phyloP scores from a whole-genome alignment of 2,888 invertebrate genomes.

The Phytoseiulus persimilis region DNA sequence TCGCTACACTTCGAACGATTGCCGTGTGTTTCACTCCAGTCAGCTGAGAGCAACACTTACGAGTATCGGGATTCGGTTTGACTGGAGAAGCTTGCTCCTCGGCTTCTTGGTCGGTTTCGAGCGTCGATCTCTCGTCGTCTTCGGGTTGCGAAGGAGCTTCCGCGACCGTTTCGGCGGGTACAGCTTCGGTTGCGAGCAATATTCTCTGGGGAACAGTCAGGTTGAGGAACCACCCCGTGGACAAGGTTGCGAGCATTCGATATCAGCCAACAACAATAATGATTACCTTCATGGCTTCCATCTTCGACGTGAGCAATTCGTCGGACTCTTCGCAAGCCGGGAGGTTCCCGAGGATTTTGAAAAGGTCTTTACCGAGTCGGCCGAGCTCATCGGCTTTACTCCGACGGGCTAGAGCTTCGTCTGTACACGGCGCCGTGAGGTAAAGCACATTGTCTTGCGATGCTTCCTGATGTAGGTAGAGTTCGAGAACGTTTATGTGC shows the following conservation, averaged over 20 bases:
- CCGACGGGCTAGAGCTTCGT: background rate
- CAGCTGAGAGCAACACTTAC: background rate
- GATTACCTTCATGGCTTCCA: slow-evolving; percentile 19
- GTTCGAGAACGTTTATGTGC: slow-evolving; percentile 24
- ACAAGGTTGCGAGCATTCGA: background rate
- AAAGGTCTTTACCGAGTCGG: slow-evolving; percentile 11
- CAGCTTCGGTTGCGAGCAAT: background rate
- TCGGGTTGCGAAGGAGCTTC: background rate
- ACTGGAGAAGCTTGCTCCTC: background rate
- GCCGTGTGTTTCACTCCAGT: background rate
- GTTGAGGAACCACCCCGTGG: background rate
- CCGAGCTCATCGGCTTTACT: background rate
- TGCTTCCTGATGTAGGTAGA: slow-evolving; percentile 13
- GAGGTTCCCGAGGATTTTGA: slow-evolving; percentile 25
- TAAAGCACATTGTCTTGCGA: slow-evolving; percentile 24
- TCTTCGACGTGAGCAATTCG: background rate
- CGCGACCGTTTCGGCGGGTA: background rate
- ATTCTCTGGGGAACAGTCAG: background rate
- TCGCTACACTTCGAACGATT: background rate
- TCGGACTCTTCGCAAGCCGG: background rate
- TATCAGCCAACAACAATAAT: background rate
- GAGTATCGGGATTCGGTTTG: too few species aligned
- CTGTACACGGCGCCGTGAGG: slow-evolving; percentile 24
- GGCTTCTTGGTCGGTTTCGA: background rate
- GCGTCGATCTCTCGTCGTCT: background rate